A percentile compares a stretch with the other conserved stretches of the same genome.
phyloP scores from a whole-genome alignment of 2,888 invertebrate species.

The Caenorhabditis drosophilae region DNA sequence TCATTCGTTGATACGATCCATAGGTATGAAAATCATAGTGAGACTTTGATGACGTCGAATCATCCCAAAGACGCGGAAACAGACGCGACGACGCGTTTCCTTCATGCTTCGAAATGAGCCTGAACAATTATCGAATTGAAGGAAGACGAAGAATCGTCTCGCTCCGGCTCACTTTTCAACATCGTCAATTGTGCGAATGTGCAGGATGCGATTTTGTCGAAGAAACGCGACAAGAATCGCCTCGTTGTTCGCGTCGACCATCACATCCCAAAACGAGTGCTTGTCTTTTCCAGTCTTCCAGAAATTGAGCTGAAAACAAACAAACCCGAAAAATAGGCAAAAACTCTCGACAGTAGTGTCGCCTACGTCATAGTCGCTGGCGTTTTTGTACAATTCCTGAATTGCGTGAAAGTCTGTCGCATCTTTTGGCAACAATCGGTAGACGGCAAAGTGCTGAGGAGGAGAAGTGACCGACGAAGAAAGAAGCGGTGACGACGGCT shows the following conservation, averaged over 20 bases:
- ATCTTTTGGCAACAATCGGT: conserved; percentile 39
- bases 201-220: conserved; percentile 37
- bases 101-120: conserved; percentile 28
- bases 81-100: conserved; percentile 11
- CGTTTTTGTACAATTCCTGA: conserved; percentile 41
- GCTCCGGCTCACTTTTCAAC: conserved; percentile 59
- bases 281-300: conserved; percentile 74
- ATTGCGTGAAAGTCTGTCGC: conserved; percentile 36
- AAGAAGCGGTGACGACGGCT: neutral
- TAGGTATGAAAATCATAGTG: conserved; percentile 47
- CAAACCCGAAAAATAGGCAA: neutral
- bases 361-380: conserved; percentile 34
- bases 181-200: conserved; percentile 61
- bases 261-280: conserved; percentile 75
- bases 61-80: conserved; percentile 33
- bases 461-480: neutral
- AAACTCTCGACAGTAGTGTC: neutral
- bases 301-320: conserved; percentile 72
- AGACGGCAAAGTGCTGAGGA: conserved; percentile 30
- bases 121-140: conserved; percentile 4
- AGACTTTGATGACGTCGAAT: conserved; percentile 24
- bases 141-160: no score
- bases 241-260: conserved; percentile 76
- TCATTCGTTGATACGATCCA: conserved; percentile 45
- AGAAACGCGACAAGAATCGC: conserved; percentile 39